Evolutionary conservation across 2,113 vertebrate genomes (phyloP).

Genomic region (Chloropsis hardwickii): DNA sequence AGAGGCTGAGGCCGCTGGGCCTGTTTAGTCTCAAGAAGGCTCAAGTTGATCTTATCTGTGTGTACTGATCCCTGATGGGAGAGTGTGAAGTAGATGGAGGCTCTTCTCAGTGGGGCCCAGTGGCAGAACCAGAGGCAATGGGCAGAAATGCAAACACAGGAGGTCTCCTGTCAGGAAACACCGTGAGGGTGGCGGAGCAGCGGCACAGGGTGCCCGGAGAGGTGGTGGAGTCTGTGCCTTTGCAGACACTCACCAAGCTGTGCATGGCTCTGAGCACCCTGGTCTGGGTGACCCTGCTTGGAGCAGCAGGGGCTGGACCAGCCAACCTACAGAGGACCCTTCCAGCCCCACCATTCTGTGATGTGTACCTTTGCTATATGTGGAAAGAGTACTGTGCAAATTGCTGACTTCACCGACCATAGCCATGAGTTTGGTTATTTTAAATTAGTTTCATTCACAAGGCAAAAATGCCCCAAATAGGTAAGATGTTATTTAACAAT

Average conservation of each 20-base stretch:
- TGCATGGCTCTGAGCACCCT: neutral
- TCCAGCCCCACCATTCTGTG: neutral
- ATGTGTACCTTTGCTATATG: neutral
- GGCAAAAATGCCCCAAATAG: neutral
- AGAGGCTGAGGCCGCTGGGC: neutral
- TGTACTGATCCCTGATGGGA: neutral
- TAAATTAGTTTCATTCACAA: neutral
- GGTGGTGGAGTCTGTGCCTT: neutral
- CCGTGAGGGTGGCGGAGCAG: accelerated
- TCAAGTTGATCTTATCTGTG: neutral
- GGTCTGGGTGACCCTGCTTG: neutral
- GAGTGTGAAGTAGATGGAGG: neutral
- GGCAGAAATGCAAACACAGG: neutral
- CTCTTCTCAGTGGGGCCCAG: neutral
- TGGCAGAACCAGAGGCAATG: neutral
- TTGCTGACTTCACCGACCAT: accelerated
- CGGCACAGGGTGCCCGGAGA: too few relatives aligned
- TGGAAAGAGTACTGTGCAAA: neutral
- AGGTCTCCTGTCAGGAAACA: neutral
- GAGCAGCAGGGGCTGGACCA: neutral
- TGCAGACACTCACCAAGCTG: neutral
- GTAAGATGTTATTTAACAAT: neutral
- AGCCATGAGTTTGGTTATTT: neutral
- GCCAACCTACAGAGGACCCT: neutral
- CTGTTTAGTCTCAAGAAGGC: neutral